phyloP scores from a whole-genome alignment of 2,113 vertebrate species.

The Oryzias celebensis region DNA sequence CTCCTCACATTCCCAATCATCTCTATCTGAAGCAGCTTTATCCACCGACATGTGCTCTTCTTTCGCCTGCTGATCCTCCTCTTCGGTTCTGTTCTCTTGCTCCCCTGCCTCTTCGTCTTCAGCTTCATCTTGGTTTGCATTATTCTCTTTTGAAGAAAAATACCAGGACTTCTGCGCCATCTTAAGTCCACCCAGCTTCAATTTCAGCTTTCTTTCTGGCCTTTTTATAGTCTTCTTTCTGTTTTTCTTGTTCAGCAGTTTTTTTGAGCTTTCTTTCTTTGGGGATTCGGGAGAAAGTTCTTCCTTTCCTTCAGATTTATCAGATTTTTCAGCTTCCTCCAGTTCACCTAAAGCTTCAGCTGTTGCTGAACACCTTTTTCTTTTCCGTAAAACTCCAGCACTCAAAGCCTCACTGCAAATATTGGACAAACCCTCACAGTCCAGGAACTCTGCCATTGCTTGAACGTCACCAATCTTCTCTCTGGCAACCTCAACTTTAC shows the following conservation, averaged over 20 bases:
- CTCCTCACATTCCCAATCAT: constrained; percentile 41
- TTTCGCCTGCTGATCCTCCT: not conserved
- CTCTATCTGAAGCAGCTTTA: not conserved
- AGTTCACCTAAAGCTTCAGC: not conserved
- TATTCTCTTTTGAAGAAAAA: constrained; percentile 46
- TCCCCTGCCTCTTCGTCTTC: not conserved
- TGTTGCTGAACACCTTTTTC: not conserved
- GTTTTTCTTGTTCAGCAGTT: not conserved
- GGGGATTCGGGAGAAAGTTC: constrained; percentile 9
- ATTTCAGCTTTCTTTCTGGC: constrained; percentile 73
- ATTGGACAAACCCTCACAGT: constrained; percentile 85
- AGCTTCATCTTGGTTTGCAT: constrained; percentile 14
- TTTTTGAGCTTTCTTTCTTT: constrained; percentile 16
- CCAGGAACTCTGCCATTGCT: constrained; percentile 82
- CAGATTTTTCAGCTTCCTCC: not conserved
- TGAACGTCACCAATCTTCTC: constrained; percentile 83
- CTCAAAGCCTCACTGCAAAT: constrained; percentile 75
- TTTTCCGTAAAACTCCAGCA: constrained; percentile 9
- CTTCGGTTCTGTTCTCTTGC: constrained; percentile 6
- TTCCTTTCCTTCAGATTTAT: constrained; percentile 14
- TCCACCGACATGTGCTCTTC: not conserved
- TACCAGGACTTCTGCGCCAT: constrained; percentile 78
- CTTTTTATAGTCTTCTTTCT: constrained; percentile 60
- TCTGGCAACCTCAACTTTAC: constrained; percentile 82
- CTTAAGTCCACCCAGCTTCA: constrained; percentile 78